Evolutionary conservation across 2,888 invertebrate species (phyloP), one percentile per base, ranked within the genome.

Genomic region (Dryadula phaetusa): DNA sequence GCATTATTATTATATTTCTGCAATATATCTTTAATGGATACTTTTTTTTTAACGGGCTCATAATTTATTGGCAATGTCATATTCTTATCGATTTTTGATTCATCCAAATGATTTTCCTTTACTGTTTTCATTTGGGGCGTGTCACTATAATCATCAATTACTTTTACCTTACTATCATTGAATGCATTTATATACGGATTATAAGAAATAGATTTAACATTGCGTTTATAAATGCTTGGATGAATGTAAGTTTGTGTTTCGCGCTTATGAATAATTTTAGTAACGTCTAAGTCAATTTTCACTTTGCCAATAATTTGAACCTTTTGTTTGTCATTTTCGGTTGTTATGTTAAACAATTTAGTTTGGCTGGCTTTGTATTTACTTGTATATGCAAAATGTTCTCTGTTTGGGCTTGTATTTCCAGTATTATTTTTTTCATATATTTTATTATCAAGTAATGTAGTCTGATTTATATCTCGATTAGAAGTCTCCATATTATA

Each of bases 251-350:
- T 63, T 60, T 62, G 64, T 40, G 67, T 25, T 60, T 70, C 64
- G 44, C 76, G 75, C 42, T 81, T 71, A 37, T 52, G 56, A 58
- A 70, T 66, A 62, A 84, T 82, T 81, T 85, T 81, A 44, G 84
- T 86, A n/a, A 91, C 72, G 70, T 88, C 81, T 16, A 89, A 70
- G 72, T 89, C 82, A 58, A 92, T 73, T 78, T 83, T 82, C 14
- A 89, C 49, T 75, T 82, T 85, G 70, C 83, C 84, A 58, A 86
- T 79, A 34, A 88, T 74, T 66, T 79, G 76, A 37, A 88, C 71
- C 61, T 79, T 72, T 70, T 78, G 75, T 46, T 82, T 76, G 3
- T 74, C 60, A 8, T 75, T 76, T 74, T 82, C 81, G 4, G 81
- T 80, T 44, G 74, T 78, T 18, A 87, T 72, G 60, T 84, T 79